Percentiles rank a stretch among this genome's conserved stretches.
Evolutionary conservation across 1,140 invertebrate genomes (phyloP).

Genomic region (Drosophila melanica): DNA sequence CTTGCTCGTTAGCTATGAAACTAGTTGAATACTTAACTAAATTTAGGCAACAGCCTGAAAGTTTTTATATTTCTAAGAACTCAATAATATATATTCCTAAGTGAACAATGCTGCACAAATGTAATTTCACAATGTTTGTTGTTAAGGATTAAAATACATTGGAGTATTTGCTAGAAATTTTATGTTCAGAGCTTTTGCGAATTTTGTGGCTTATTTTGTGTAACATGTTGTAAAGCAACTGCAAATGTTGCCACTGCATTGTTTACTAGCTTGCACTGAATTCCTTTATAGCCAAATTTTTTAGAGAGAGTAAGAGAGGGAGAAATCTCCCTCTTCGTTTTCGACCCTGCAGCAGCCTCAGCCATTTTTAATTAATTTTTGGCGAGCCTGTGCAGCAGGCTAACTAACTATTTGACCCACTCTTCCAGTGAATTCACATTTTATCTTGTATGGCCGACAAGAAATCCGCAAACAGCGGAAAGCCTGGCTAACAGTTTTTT

Average conservation of each 20-base stretch:
- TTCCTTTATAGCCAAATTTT: conserved; percentile 5
- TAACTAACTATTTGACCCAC: conserved; percentile 20
- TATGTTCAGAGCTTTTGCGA: not conserved
- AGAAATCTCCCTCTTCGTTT: not conserved
- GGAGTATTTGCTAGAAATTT: too few species aligned
- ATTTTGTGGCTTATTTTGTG: conserved; percentile 16
- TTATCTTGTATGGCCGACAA: not conserved
- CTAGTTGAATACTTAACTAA: not conserved
- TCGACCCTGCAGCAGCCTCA: not conserved
- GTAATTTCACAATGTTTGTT: not conserved
- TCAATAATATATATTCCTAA: too few species aligned
- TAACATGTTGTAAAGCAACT: not conserved
- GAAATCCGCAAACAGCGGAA: conserved; percentile 16
- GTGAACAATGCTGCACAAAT: too few species aligned
- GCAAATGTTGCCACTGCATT: conserved; percentile 9
- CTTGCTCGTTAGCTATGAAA: not conserved
- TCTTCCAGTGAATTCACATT: conserved; percentile 11
- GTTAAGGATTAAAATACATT: not conserved
- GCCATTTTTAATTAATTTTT: conserved; percentile 47
- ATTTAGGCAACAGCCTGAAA: too few species aligned
- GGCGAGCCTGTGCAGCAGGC: not conserved
- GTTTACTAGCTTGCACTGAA: conserved; percentile 3
- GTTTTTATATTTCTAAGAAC: too few species aligned
- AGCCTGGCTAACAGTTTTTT: conserved; percentile 13
- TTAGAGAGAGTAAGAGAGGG: too few species aligned